phyloP scores from a whole-genome alignment of 1,140 invertebrate species.

The Antheraea mylitta region DNA sequence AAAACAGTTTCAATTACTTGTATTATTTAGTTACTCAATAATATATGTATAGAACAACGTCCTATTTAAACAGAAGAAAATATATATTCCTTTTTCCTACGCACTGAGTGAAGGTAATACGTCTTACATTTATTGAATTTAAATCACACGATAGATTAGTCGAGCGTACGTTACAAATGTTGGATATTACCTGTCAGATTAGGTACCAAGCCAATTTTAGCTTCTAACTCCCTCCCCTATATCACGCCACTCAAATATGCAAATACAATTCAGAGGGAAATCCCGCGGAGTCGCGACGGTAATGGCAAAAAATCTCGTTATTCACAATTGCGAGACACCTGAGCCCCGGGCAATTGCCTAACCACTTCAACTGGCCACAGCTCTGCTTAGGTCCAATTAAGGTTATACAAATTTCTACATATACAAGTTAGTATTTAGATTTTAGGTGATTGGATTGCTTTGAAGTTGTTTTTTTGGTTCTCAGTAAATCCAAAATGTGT shows the following conservation, averaged over 20 bases:
- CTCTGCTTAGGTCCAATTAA: neutral
- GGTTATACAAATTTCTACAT: neutral
- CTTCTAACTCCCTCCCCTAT: conserved; percentile 1
- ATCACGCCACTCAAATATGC: conserved; percentile 17
- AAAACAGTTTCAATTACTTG: no score
- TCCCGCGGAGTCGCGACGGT: neutral
- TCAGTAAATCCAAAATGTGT: no score
- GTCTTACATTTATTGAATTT: neutral
- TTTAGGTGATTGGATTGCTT: no score
- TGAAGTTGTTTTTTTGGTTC: no score
- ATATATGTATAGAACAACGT: no score
- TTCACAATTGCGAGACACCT: conserved; percentile 7
- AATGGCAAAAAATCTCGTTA: conserved; percentile 4
- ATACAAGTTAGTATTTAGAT: neutral
- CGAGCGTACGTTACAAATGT: neutral
- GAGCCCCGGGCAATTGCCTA: conserved; percentile 6
- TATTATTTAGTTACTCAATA: no score
- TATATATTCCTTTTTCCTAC: no score
- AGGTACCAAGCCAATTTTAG: conserved; percentile 3
- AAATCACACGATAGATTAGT: conserved; percentile 1
- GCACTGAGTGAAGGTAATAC: neutral
- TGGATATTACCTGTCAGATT: conserved; percentile 8
- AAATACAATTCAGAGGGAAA: conserved; percentile 15
- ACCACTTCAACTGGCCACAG: conserved; percentile 4
- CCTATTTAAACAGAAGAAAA: no score